These are phyloP conservation scores for Prietella phreatophila DNA, from an alignment of 2,113 vertebrate species.

Conservation along the genomic window DNA sequence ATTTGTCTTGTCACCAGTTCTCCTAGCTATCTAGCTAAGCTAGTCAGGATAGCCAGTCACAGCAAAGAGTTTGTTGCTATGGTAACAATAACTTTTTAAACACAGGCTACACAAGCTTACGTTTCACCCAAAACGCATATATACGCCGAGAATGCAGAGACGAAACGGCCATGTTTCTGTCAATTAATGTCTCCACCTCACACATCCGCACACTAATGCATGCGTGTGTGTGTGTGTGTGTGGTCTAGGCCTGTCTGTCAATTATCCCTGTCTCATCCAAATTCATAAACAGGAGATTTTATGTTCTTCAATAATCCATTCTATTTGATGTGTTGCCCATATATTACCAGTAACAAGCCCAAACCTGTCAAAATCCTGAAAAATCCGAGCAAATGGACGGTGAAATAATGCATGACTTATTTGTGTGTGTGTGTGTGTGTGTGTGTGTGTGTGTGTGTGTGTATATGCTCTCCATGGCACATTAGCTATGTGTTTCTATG, in stretches of 20 bases:
- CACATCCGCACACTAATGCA: conserved; percentile 23
- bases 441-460: conserved; percentile 19
- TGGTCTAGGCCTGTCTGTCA: conserved; percentile 12
- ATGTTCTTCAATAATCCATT: conserved; percentile 47
- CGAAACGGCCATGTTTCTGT: conserved; percentile 8
- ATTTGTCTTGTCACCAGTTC: not conserved
- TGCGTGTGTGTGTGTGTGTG: conserved; percentile 24
- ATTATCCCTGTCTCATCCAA: conserved; percentile 30
- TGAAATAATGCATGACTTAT: conserved; percentile 1
- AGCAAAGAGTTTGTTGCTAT: conserved; percentile 3
- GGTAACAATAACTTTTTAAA: conserved; percentile 13
- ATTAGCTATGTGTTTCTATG: conserved; percentile 4
- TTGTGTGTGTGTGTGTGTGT: not conserved
- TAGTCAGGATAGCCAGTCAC: not conserved
- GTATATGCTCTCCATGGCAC: conserved; percentile 4
- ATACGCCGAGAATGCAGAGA: not conserved
- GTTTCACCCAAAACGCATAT: not conserved
- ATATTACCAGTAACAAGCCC: conserved; percentile 45
- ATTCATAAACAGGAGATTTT: conserved; percentile 41
- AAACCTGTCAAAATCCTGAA: conserved; percentile 1
- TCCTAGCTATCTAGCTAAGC: not conserved
- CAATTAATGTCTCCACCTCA: conserved; percentile 26
- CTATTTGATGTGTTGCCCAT: conserved; percentile 47
- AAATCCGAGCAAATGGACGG: not conserved
- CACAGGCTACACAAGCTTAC: not conserved